Base-by-base conservation (phyloP, 2,113 vertebrate species). In the Chaetops frenatus region DNA sequence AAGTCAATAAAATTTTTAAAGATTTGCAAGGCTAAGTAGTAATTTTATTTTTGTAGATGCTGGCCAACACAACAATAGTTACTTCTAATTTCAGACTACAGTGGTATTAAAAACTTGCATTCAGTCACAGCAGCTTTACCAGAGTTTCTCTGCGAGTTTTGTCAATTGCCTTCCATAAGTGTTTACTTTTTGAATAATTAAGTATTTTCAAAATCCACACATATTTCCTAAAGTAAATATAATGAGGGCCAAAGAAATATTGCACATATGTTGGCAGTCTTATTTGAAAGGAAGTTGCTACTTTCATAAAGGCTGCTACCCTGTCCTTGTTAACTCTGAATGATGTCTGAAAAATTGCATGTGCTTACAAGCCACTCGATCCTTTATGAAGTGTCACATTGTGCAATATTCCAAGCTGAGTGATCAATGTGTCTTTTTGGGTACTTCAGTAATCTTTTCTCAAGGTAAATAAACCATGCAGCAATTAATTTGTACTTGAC, bases 141-240 rank as follows among this genome's bases (percentile, higher is more conserved):
- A 20, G 31, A 62, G 61, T 14, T 77, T 67, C 82, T 61, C 74
- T 85, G 47, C n/a, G 81, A 56, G 35, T 67, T 82, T 66, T 81
- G 11, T 42, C 40, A 94, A 35, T 5, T 81, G 51, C 79, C 25
- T 74, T 94, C 23, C 8, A 2, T 51, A 79, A 89, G 22, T 28
- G 54, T 77, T 93, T 69, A 53, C 42, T 92, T 90, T 90, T 86
- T 83, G 23, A 93, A 17, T 78, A 92, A 74, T 62, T 69, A 35
- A 33, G 9, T 50, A 73, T 80, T 88, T 94, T 77, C 84, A 90
- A 94, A 93, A 47, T 28, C 9, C 57, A 22, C n/a, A 70, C 22
- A 5, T 84, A 90, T 73, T 93, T 93, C 58, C 73, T 86, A 35
- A 16, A 48, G 77, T 73, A 88, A 88, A 77, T n/a, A 60, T 17